phyloP scores from a whole-genome alignment of 2,888 invertebrate species.

The Pherbina coryleti region DNA sequence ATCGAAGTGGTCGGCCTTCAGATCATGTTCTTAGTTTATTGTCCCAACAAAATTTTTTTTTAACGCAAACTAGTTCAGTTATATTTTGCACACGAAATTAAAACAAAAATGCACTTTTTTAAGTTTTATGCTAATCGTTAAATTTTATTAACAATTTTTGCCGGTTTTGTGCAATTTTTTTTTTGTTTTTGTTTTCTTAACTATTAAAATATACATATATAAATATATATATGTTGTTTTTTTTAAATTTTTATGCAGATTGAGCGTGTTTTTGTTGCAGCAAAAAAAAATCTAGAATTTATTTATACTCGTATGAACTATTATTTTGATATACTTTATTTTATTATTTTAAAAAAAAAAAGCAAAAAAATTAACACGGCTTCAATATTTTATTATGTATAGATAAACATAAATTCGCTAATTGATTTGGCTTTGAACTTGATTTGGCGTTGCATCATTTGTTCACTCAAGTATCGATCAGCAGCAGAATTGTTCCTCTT shows the following conservation, averaged over 20 bases:
- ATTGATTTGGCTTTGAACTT: slow-evolving; percentile 11
- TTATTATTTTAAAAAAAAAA: background rate
- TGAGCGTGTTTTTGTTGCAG: background rate
- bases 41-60: background rate
- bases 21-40: slow-evolving; percentile 11
- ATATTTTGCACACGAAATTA: no score
- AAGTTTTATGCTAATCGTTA: background rate
- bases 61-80: background rate
- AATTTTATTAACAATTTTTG: background rate
- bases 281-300: no score
- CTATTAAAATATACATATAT: no score
- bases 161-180: background rate
- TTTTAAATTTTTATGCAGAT: background rate
- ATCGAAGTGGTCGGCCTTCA: slow-evolving; percentile 11
- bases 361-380: no score
- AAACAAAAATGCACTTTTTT: no score
- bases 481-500: background rate
- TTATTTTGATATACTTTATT: background rate
- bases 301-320: background rate
- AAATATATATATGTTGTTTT: no score
- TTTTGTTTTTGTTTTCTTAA: background rate
- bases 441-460: background rate
- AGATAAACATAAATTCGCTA: background rate
- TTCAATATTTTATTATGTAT: no score
- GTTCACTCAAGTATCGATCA: background rate